Conservation (phyloP, 2,797 vertebrate species). For the Rhinoraja longicauda region DNA sequence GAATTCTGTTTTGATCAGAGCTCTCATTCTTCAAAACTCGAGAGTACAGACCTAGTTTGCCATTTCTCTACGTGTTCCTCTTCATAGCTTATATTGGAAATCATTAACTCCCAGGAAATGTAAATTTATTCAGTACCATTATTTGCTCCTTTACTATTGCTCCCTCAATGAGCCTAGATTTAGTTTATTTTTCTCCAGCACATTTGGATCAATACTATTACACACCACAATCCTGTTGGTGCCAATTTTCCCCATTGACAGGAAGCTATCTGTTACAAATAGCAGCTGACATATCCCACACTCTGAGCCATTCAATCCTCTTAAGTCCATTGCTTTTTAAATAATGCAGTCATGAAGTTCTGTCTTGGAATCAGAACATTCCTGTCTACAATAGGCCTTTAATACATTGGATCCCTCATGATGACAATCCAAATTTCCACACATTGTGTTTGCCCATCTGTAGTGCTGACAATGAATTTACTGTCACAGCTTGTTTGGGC, state of each 20-base stretch:
- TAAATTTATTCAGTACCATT: background rate
- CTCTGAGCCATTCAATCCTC: background rate
- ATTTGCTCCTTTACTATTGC: background rate
- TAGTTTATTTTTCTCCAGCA: background rate
- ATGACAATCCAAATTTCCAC: constrained; percentile 1
- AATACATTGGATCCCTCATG: background rate
- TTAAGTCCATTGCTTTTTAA: background rate
- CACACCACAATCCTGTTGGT: background rate
- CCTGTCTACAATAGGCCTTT: constrained; percentile 24
- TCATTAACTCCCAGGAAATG: background rate
- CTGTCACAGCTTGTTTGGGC: background rate
- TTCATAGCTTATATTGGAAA: background rate
- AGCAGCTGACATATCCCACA: background rate
- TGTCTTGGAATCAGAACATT: constrained; percentile 10
- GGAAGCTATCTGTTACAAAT: constrained; percentile 1
- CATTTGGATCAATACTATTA: background rate
- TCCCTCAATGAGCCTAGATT: background rate
- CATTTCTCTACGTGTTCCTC: background rate
- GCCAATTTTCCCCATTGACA: background rate
- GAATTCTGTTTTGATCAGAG: no score
- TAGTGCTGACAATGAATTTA: constrained; percentile 21
- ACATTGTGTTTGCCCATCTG: constrained; percentile 18
- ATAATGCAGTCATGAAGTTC: background rate
- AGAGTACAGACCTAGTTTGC: background rate
- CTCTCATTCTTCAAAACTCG: background rate